Conservation (phyloP, 2,888 invertebrate genomes). For the Cremastinae sp. region DNA sequence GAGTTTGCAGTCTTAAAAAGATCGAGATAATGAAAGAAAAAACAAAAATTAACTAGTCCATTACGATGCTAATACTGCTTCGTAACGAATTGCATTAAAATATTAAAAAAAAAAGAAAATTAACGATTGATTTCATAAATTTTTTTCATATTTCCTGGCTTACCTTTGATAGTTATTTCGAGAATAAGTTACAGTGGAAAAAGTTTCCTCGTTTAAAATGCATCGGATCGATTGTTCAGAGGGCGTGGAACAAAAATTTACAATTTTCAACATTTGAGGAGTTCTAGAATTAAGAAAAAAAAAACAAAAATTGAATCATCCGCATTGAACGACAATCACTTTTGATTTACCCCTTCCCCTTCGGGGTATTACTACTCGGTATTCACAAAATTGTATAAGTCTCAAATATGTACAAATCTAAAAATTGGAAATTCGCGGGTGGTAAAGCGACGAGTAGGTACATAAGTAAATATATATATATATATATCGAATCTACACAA, state of each 20-base stretch:
- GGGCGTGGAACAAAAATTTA: conserved; percentile 1
- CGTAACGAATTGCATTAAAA: conserved; percentile 11
- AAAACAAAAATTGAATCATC: conserved; percentile 13
- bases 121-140: conserved; percentile 32
- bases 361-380: conserved; percentile 43
- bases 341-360: conserved; percentile 7
- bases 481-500: conserved; percentile 37
- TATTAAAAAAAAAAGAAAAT: neutral
- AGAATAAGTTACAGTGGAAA: conserved; percentile 31
- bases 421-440: conserved; percentile 50
- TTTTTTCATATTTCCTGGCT: conserved; percentile 13
- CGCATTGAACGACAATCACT: conserved; percentile 18
- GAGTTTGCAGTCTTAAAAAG: conserved; percentile 54
- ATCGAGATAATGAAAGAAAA: conserved; percentile 27
- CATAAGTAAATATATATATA: neutral
- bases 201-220: conserved; percentile 56
- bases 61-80: conserved; percentile 35
- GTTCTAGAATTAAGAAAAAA: neutral
- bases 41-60: conserved; percentile 27
- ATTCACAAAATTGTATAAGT: conserved; percentile 54
- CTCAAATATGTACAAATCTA: conserved; percentile 59
- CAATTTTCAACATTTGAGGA: conserved; percentile 16
- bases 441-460: conserved; percentile 37
- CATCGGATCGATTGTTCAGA: conserved; percentile 41
- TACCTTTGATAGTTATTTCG: conserved; percentile 7